Evolutionary conservation across 1,140 invertebrate genomes (phyloP).

Genomic region (Zelostemma sp.): DNA sequence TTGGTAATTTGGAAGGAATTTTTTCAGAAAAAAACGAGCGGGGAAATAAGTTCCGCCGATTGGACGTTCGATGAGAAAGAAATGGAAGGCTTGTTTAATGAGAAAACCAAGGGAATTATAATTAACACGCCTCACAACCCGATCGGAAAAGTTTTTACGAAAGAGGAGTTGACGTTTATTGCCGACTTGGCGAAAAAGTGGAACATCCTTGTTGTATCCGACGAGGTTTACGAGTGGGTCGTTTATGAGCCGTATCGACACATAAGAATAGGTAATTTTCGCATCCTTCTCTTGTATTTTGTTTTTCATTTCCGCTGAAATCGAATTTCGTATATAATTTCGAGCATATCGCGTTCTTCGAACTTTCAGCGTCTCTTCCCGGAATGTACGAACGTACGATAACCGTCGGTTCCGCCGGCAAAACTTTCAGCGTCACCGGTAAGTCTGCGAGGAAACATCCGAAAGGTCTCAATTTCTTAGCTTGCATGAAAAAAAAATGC

Average conservation of each 20-base stretch:
- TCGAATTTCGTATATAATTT: too few species aligned
- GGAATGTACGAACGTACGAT: conserved; percentile 99
- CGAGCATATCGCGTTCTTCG: too few species aligned
- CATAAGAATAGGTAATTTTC: conserved; percentile 83
- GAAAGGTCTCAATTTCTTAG: too few species aligned
- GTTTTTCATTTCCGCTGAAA: too few species aligned
- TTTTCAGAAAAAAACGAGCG: conserved; percentile 62
- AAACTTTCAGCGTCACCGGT: conserved; percentile 97
- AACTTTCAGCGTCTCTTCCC: conserved; percentile 88
- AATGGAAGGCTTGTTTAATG: conserved; percentile 85
- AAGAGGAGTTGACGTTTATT: conserved; percentile 81
- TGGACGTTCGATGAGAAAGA: conserved; percentile 91
- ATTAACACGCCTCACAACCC: conserved; percentile 98
- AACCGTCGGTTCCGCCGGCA: conserved; percentile 97
- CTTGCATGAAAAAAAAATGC: too few species aligned
- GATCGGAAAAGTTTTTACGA: conserved; percentile 89
- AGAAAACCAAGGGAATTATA: conserved; percentile 95
- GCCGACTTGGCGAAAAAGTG: conserved; percentile 92
- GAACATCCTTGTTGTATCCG: conserved; percentile 91
- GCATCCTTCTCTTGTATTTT: conserved; percentile 9
- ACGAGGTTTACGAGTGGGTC: conserved; percentile 99
- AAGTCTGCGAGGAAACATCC: too few species aligned
- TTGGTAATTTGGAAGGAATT: too few species aligned
- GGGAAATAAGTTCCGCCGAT: conserved; percentile 79
- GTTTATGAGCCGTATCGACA: conserved; percentile 90